phyloP scores from a whole-genome alignment of 92 coral and sea anemone genomes.

The Anthopleura xanthogrammica region DNA sequence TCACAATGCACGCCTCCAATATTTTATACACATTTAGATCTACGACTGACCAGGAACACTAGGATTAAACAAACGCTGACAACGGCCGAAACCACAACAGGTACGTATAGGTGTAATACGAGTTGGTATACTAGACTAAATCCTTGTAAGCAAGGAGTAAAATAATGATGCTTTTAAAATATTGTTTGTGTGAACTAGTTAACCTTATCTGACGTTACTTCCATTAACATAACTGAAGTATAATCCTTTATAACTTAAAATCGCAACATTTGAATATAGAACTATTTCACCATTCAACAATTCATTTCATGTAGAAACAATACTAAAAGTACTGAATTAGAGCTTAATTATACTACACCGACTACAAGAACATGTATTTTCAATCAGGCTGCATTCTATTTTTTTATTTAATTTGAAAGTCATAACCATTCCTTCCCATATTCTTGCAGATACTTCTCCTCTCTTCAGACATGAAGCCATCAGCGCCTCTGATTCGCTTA shows the following conservation, averaged over 20 bases:
- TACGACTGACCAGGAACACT: not conserved
- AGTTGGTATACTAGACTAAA: not conserved
- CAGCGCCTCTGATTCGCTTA: constrained; percentile 18
- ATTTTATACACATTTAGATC: not conserved
- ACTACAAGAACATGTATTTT: not conserved
- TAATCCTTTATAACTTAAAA: too few species aligned
- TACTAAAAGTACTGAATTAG: too few species aligned
- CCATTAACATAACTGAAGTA: too few species aligned
- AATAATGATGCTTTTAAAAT: too few species aligned
- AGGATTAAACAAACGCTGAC: not conserved
- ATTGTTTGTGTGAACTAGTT: too few species aligned
- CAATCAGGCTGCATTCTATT: too few species aligned
- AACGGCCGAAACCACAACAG: not conserved
- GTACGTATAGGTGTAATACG: not conserved
- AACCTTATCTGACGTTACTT: too few species aligned
- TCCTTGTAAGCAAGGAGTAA: not conserved
- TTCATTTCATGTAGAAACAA: not conserved
- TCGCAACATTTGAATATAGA: too few species aligned
- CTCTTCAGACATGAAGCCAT: constrained; percentile 14
- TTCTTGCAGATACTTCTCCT: not conserved
- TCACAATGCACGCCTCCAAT: not conserved
- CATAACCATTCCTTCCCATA: not conserved
- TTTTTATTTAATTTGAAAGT: not conserved
- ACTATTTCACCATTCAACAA: not conserved
- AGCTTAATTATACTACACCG: not conserved